These are phyloP conservation scores for Gryllus bimaculatus DNA, from an alignment of 1,140 invertebrate genomes.

Conservation along the genomic window DNA sequence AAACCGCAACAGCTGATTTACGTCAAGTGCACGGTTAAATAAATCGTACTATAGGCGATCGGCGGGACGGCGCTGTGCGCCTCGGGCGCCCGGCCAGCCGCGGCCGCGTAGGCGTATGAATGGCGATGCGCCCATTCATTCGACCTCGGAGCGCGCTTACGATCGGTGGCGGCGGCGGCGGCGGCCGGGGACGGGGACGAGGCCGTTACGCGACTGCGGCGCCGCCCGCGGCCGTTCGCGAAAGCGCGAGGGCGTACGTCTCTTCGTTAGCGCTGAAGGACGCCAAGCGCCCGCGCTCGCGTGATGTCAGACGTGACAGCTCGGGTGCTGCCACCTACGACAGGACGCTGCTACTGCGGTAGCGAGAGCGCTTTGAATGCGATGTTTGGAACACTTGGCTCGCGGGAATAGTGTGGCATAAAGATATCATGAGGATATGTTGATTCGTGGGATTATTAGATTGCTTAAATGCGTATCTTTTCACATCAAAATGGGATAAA, in stretches of 20 bases:
- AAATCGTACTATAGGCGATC: neutral
- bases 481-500: too few relatives aligned
- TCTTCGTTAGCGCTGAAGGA: slow-evolving; percentile 23
- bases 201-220: neutral
- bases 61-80: slow-evolving; percentile 17
- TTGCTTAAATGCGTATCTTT: too few relatives aligned
- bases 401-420: too few relatives aligned
- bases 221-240: slow-evolving; percentile 22
- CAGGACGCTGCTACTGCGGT: too few relatives aligned
- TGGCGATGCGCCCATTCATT: slow-evolving; percentile 12
- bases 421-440: too few relatives aligned
- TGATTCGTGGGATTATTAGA: too few relatives aligned
- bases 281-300: slow-evolving; percentile 36
- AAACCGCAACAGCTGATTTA: too few relatives aligned
- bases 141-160: neutral
- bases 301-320: slow-evolving; percentile 7
- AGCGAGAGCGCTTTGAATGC: too few relatives aligned
- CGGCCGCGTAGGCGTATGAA: neutral
- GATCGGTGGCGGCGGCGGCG: neutral
- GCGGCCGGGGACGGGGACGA: too few relatives aligned
- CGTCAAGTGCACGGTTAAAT: too few relatives aligned
- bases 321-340: too few relatives aligned
- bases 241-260: slow-evolving; percentile 16
- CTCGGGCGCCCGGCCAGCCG: slow-evolving; percentile 14
- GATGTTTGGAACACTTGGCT: too few relatives aligned